phyloP scores from a whole-genome alignment of 2,113 vertebrate genomes.

The Pionites leucogaster region DNA sequence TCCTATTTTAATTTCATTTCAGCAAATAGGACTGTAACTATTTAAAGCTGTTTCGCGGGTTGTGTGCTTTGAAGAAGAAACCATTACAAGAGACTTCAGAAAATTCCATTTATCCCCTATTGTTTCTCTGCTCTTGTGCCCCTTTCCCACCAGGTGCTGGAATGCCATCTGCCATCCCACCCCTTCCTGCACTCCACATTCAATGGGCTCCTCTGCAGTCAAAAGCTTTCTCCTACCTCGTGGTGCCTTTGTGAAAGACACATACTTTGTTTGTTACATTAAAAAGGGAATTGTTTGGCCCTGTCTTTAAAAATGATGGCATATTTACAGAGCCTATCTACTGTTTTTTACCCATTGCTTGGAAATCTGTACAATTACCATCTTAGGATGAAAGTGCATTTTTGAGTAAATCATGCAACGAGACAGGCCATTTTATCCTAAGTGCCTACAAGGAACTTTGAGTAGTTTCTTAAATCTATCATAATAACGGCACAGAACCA shows the following conservation, averaged over 20 bases:
- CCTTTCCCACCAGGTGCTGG: background rate
- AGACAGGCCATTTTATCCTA: background rate
- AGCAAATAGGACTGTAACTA: background rate
- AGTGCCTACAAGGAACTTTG: background rate
- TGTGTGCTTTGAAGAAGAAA: slow-evolving; percentile 4
- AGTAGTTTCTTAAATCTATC: background rate
- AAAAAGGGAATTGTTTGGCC: background rate
- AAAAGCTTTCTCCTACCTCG: background rate
- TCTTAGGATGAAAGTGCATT: background rate
- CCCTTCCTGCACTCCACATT: background rate
- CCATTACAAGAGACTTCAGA: background rate
- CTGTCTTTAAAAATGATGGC: background rate
- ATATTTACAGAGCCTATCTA: background rate
- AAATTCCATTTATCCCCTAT: background rate
- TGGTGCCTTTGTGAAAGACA: background rate
- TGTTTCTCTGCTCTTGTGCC: background rate
- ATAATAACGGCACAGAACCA: background rate
- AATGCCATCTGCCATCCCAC: background rate
- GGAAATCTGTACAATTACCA: background rate
- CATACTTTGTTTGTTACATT: background rate
- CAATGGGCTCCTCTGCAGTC: background rate
- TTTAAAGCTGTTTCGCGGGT: background rate
- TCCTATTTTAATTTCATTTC: slow-evolving; percentile 27
- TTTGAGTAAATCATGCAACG: background rate
- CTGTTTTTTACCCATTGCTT: background rate